Base-by-base conservation (phyloP, 2,888 invertebrate species). In the Neoitamus cyanurus region DNA sequence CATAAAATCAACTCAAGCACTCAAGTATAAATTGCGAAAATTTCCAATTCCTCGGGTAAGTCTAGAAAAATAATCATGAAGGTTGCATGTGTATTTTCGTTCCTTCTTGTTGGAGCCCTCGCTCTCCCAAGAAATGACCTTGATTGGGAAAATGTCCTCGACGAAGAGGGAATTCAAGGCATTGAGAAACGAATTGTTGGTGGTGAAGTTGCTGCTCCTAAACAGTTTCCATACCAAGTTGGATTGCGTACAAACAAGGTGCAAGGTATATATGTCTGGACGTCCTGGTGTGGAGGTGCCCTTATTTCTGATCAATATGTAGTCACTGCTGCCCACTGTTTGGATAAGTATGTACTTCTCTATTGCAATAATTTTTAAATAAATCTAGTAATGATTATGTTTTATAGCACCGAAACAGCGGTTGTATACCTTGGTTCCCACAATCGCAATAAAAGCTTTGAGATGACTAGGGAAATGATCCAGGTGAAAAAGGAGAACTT, bases 151-250 rank as follows among this genome's bases (percentile, higher is more conserved):
- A 48, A 15, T 48, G 6, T 15, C 15, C 48, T 7, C 3, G 15
- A 30, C 6, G 13, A 69, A 4, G 28, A 69, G 7, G 25, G 20
- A 25, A 15, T 28, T 13, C 69, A 11, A 11, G 70, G n/a, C 0
- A 70, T 70, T 70, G 70, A 70, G 25, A 90, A 90, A 87, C 90
- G 90, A 37, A 91, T 90, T 3, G 88, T 90, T 75, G 91, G 91
- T 42, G 90, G 90, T 36, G 88, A 88, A 85, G 89, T 90, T 20
- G 90, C 90, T 4, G 87, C 87, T 84, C 88, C 88, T 0, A 87
- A 89, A 80, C 87, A 88, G 31, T 90, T 91, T 77, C 90, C 91
- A 73, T 90, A 91, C 11, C 70, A 70, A 70, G 70, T 70, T 31
- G 70, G 70, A 25, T 28, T 70, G 7, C 31, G 1, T 25, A 70